phyloP scores from a whole-genome alignment of 2,797 vertebrate species.

The Pseudochromis fuscus region DNA sequence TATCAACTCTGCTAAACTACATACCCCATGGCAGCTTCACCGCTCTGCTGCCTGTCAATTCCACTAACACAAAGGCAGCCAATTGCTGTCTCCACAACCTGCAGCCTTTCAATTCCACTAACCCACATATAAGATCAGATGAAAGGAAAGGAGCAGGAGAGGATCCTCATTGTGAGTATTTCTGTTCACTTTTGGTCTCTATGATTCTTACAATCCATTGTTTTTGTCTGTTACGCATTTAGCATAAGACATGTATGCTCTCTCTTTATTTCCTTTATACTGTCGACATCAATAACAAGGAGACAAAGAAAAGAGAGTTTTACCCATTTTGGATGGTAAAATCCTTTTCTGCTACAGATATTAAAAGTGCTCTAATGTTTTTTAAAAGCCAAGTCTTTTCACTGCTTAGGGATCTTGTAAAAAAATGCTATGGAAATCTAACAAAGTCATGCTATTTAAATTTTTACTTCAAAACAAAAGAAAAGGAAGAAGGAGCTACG shows the following conservation, averaged over 20 bases:
- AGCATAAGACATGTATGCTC: constrained; percentile 17
- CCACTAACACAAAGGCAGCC: constrained; percentile 71
- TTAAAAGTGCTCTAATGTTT: constrained; percentile 35
- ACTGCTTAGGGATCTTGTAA: constrained; percentile 13
- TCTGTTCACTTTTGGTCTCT: constrained; percentile 27
- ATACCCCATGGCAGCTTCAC: constrained; percentile 64
- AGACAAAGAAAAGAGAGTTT: constrained; percentile 50
- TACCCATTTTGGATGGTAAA: constrained; percentile 30
- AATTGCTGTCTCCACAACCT: constrained; percentile 66
- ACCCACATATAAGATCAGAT: constrained; percentile 55
- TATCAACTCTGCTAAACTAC: constrained; percentile 69
- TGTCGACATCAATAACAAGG: constrained; percentile 47
- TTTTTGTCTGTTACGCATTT: constrained; percentile 31
- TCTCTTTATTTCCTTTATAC: constrained; percentile 17
- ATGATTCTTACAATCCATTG: constrained; percentile 26
- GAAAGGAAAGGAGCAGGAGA: constrained; percentile 26
- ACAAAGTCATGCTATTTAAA: constrained; percentile 6
- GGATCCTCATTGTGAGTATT: too few species aligned
- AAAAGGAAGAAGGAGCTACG: not conserved
- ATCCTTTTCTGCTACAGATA: constrained; percentile 32
- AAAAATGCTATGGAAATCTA: constrained; percentile 38
- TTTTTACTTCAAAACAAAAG: constrained; percentile 13
- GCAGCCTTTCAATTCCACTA: constrained; percentile 75
- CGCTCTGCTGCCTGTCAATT: constrained; percentile 77
- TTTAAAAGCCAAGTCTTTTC: constrained; percentile 8